These are phyloP conservation scores for Eulemur albifrons DNA, from an alignment of 2,797 vertebrate species.

Conservation along the genomic window DNA sequence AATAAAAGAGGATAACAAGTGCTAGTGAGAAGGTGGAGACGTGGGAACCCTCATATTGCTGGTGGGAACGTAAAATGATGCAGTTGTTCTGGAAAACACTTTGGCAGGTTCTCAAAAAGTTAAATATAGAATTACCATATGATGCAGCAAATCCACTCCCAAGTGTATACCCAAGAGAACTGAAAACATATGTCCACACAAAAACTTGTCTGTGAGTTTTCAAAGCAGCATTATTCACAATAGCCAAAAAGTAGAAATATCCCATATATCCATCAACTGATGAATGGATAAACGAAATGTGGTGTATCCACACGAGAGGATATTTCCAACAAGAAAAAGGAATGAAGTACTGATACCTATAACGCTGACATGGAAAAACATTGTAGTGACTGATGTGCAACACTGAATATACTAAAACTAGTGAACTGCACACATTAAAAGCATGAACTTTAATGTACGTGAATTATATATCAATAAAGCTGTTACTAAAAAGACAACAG, in stretches of 20 bases:
- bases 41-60: too few relatives aligned
- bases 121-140: not conserved
- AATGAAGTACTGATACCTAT: not conserved
- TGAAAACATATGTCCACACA: too few relatives aligned
- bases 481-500: not conserved
- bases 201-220: too few relatives aligned
- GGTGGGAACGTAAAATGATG: not conserved
- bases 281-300: not conserved
- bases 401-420: not conserved
- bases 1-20: not conserved
- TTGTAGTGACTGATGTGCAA: not conserved
- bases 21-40: not conserved
- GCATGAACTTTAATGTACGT: not conserved
- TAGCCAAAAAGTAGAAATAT: too few relatives aligned
- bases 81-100: not conserved
- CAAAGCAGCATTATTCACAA: too few relatives aligned
- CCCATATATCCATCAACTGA: not conserved
- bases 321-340: not conserved
- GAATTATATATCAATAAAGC: conserved; percentile 10
- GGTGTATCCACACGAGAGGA: not conserved
- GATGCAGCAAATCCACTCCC: not conserved
- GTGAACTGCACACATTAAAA: not conserved
- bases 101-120: not conserved
- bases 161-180: not conserved
- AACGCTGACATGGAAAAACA: not conserved